These are phyloP conservation scores for Hypocryptadius cinnamomeus DNA, from an alignment of 2,113 vertebrate genomes.

Conservation along the genomic window DNA sequence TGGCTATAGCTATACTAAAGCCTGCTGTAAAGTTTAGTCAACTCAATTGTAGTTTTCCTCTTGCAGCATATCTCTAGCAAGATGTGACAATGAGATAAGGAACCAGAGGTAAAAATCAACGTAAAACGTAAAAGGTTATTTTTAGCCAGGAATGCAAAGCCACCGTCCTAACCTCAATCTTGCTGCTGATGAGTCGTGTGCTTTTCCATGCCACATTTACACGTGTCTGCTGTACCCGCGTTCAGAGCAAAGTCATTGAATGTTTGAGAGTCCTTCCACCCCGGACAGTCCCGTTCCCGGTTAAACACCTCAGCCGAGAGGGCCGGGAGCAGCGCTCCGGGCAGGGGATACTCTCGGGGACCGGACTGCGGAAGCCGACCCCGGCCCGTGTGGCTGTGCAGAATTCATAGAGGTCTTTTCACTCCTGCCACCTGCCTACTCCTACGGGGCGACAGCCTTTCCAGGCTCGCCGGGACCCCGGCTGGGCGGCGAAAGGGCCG, in stretches of 20 bases:
- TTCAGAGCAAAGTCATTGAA: rapidly evolving
- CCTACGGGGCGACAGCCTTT: neutral
- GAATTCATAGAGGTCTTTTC: neutral
- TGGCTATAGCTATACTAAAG: neutral
- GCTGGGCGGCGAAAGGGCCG: neutral
- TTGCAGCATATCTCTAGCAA: neutral
- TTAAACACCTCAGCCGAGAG: neutral
- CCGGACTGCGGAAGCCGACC: rapidly evolving
- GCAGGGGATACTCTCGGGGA: no score
- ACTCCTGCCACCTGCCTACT: neutral
- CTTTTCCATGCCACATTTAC: neutral
- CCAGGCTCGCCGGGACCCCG: neutral
- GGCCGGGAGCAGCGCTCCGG: neutral
- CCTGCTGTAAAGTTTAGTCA: neutral
- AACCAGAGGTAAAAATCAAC: neutral
- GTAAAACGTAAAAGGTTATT: neutral
- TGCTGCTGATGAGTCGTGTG: neutral
- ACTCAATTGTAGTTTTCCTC: neutral
- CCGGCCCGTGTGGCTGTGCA: neutral
- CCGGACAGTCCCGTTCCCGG: neutral
- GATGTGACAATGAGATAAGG: neutral
- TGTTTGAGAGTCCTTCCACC: neutral
- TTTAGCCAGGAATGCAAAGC: neutral
- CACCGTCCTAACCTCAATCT: neutral
- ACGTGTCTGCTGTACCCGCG: no score